These are phyloP conservation scores for Phenganax marumi DNA, from an alignment of 92 coral and sea anemone species.

Conservation along the genomic window DNA sequence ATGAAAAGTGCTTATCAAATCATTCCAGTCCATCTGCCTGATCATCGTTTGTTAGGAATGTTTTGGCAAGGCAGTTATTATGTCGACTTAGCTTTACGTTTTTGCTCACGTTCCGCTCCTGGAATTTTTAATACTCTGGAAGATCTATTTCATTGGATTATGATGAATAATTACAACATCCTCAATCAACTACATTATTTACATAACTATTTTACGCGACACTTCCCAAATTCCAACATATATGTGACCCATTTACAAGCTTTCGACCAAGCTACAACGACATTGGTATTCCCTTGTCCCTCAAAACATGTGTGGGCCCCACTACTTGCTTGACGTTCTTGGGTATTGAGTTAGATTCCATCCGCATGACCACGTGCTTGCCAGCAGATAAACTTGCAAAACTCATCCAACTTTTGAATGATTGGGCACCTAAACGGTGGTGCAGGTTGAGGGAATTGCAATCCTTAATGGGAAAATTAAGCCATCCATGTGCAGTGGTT, in stretches of 20 bases:
- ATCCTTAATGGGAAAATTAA: no score
- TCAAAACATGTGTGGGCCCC: conserved; percentile 20
- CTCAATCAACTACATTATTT: neutral
- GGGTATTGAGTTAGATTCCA: conserved; percentile 41
- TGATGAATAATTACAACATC: neutral
- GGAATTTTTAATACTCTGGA: conserved; percentile 26
- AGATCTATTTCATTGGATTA: no score
- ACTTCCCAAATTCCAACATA: neutral
- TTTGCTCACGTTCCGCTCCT: conserved; percentile 29
- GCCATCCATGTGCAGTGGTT: no score
- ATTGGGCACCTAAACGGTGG: no score
- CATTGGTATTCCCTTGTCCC: conserved; percentile 7
- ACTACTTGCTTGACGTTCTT: conserved; percentile 20
- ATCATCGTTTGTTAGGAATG: conserved; percentile 26
- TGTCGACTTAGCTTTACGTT: conserved; percentile 20
- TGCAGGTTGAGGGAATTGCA: no score
- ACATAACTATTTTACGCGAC: conserved; percentile 10
- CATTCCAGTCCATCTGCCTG: no score
- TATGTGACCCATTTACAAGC: neutral
- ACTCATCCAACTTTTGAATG: no score
- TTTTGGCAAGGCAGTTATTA: conserved; percentile 13
- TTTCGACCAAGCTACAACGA: neutral
- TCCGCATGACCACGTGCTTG: neutral
- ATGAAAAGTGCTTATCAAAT: no score
- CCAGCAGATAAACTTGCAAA: no score